phyloP scores from a whole-genome alignment of 1,140 invertebrate genomes.

The Pogonomyrmex barbatus region DNA sequence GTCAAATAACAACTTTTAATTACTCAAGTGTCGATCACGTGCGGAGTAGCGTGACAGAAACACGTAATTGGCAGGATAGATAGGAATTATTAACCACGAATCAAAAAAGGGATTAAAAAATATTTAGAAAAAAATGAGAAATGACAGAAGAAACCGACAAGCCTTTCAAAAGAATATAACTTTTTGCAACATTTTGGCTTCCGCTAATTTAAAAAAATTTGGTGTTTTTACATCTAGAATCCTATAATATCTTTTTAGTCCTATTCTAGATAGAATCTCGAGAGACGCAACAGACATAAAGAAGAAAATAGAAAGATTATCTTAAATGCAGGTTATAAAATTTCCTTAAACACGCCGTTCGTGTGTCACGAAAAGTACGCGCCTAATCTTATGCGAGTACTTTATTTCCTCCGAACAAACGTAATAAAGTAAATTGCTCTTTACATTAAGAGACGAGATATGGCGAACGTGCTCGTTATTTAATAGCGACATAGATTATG shows the following conservation, averaged over 20 bases:
- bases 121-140: not conserved
- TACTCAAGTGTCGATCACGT: conserved; percentile 52
- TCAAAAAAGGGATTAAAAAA: not conserved
- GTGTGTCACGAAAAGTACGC: not conserved
- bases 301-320: not conserved
- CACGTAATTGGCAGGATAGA: not conserved
- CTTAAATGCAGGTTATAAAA: not conserved
- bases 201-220: not conserved
- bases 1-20: conserved; percentile 46
- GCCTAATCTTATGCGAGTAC: not conserved
- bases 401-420: not conserved
- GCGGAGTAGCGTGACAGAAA: not conserved
- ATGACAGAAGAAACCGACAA: not conserved
- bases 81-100: not conserved
- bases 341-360: not conserved
- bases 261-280: not conserved
- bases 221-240: not conserved
- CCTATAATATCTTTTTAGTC: not conserved
- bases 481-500: not conserved
- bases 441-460: not conserved
- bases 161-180: not conserved
- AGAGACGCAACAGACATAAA: not conserved
- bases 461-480: not conserved
- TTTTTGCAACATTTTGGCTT: not conserved
- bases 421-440: conserved; percentile 17